Conservation (phyloP, 1,140 invertebrate species). For the Helicoverpa zea region DNA sequence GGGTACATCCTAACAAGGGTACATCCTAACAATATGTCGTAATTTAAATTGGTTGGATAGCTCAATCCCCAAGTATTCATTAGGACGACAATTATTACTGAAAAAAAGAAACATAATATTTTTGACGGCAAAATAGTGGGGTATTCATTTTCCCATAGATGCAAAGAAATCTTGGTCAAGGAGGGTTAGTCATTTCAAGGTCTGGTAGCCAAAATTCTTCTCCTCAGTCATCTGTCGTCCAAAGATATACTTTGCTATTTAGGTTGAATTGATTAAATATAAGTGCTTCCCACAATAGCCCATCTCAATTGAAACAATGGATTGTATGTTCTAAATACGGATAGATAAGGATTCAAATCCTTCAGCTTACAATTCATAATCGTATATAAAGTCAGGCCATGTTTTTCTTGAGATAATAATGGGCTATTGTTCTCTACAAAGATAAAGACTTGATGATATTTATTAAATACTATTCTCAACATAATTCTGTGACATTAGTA, state of each 20-base stretch:
- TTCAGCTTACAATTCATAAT: background rate
- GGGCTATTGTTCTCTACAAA: conserved; percentile 13
- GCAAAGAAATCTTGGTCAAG: too few relatives aligned
- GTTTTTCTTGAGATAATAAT: background rate
- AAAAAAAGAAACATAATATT: too few relatives aligned
- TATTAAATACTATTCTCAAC: background rate
- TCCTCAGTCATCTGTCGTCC: too few relatives aligned
- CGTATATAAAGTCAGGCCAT: background rate
- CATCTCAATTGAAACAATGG: background rate
- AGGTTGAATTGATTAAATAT: conserved; percentile 7
- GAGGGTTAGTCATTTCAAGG: too few relatives aligned
- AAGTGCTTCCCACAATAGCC: background rate
- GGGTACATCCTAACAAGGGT: too few relatives aligned
- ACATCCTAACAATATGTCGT: too few relatives aligned
- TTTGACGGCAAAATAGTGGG: too few relatives aligned
- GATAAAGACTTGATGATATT: background rate
- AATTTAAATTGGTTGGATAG: too few relatives aligned
- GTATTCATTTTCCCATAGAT: too few relatives aligned
- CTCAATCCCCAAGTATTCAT: too few relatives aligned
- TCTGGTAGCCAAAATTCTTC: too few relatives aligned
- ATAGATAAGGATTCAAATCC: background rate
- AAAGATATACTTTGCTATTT: background rate
- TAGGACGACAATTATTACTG: too few relatives aligned
- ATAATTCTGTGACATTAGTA: background rate
- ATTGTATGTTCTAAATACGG: background rate